Percentiles rank a stretch among this genome's conserved stretches.
These are phyloP conservation scores for Todiramphus saurophagus DNA, from an alignment of 2,113 vertebrate species.

Conservation along the genomic window DNA sequence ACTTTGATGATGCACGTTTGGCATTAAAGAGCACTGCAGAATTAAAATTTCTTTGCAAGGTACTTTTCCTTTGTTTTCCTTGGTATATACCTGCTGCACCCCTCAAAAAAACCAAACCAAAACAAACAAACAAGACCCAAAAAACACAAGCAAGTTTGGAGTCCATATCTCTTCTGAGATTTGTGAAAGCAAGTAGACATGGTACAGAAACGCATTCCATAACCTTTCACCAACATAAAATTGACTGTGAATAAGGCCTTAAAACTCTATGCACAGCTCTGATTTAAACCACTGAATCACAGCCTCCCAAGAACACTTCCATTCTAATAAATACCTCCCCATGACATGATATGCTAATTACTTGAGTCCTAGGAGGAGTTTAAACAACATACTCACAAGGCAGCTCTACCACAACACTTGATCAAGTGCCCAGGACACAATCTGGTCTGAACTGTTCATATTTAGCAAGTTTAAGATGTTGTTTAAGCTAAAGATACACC, in stretches of 20 bases:
- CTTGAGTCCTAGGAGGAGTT: neutral
- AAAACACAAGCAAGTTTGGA: neutral
- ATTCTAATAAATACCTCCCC: constrained; percentile 63
- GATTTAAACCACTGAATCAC: constrained; percentile 64
- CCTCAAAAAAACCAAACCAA: accelerated
- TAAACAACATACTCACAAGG: neutral
- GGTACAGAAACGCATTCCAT: constrained; percentile 51
- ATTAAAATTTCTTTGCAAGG: neutral
- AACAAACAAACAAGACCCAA: neutral
- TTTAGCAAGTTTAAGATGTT: neutral
- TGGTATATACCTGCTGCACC: neutral
- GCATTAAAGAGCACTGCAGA: neutral
- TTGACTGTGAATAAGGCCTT: constrained; percentile 63
- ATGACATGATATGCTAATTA: constrained; percentile 48
- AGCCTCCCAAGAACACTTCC: constrained; percentile 44
- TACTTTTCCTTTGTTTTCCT: neutral
- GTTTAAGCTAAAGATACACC: neutral
- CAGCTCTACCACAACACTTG: neutral
- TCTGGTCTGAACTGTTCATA: neutral
- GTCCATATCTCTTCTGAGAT: constrained; percentile 16
- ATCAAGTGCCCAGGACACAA: neutral
- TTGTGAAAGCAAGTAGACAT: constrained; percentile 1
- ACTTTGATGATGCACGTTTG: accelerated
- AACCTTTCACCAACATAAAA: constrained; percentile 63
- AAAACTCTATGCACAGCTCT: constrained; percentile 39